Evolutionary conservation across 2,113 vertebrate species (phyloP).

Genomic region (human): GRCh38 chr3:157979501-157980000

Average conservation of each 20-base stretch:
- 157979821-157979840: background rate
- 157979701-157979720: background rate
- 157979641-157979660: background rate
- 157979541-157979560: conserved; percentile 45
- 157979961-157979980: background rate
- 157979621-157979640: background rate
- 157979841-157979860: background rate
- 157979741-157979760: background rate
- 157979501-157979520: conserved; percentile 58
- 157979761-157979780: background rate
- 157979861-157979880: background rate
- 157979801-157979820: background rate
- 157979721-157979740: background rate
- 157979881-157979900: background rate
- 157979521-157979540: conserved; percentile 51
- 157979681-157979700: background rate
- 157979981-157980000: background rate
- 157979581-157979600: background rate
- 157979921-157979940: background rate
- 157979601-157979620: background rate
- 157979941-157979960: background rate
- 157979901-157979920: background rate
- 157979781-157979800: background rate
- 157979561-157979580: background rate
- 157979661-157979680: background rate